Conservation (phyloP, 2,113 vertebrate species). For the Isurus oxyrinchus region DNA sequence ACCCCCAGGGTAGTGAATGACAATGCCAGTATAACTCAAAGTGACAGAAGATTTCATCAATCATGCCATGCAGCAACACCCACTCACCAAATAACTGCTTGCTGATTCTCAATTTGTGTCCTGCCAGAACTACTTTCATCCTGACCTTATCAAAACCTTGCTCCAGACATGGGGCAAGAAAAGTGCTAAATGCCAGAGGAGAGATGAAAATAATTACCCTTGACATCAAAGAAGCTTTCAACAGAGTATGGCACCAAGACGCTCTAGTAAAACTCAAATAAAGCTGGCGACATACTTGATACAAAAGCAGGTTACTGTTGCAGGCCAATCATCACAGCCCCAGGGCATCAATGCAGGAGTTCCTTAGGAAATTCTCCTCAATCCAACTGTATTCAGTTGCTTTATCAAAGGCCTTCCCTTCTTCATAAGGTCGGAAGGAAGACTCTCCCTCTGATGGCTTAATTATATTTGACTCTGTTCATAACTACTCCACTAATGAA, state of each 20-base stretch:
- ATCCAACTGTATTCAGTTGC: too few species aligned
- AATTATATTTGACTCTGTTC: neutral
- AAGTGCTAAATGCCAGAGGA: neutral
- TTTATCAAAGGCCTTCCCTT: too few species aligned
- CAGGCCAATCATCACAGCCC: too few species aligned
- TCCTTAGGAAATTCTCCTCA: too few species aligned
- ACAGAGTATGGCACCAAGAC: neutral
- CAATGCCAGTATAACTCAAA: neutral
- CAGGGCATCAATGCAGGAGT: too few species aligned
- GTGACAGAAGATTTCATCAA: neutral
- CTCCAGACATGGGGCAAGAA: neutral
- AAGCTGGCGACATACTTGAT: neutral
- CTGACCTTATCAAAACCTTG: neutral
- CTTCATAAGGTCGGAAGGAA: too few species aligned
- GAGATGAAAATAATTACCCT: neutral
- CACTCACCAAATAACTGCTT: too few species aligned
- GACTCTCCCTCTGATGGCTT: neutral
- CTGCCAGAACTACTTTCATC: neutral
- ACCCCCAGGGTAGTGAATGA: neutral
- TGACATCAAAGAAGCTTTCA: neutral
- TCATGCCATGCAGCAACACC: neutral
- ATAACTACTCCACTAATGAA: neutral
- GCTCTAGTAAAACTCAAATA: neutral
- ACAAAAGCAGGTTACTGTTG: too few species aligned
- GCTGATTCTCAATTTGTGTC: neutral